phyloP scores from a whole-genome alignment of 2,113 vertebrate species.

The Pogonocichla stellata region DNA sequence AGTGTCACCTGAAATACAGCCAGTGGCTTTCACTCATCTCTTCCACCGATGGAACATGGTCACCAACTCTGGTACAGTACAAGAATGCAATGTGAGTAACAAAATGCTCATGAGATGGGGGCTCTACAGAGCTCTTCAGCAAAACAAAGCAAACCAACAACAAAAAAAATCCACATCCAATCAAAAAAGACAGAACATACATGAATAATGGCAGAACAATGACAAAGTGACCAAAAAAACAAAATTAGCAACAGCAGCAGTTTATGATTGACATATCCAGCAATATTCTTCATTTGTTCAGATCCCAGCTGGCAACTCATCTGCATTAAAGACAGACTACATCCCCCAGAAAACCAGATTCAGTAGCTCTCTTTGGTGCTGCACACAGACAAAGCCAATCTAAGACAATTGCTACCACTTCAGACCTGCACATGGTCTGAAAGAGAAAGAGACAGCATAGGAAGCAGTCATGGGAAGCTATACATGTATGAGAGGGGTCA shows the following conservation, averaged over 20 bases:
- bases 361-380: background rate
- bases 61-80: slow-evolving; percentile 83
- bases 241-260: background rate
- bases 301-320: background rate
- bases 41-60: slow-evolving; percentile 75
- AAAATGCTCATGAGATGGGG: background rate
- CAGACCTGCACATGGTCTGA: background rate
- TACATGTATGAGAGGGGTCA: background rate
- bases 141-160: background rate
- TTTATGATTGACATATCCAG: background rate
- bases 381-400: background rate
- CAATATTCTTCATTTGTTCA: background rate
- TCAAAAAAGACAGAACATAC: background rate
- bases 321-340: background rate
- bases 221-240: background rate
- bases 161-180: background rate
- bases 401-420: background rate
- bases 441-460: background rate
- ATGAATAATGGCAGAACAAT: background rate
- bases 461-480: accelerated
- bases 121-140: background rate
- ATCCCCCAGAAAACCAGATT: background rate
- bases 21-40: slow-evolving; percentile 75
- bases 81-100: slow-evolving; percentile 77
- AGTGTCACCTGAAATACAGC: slow-evolving; percentile 86